Conservation (phyloP, 2,797 vertebrate species). For the Clarias pachynema region DNA sequence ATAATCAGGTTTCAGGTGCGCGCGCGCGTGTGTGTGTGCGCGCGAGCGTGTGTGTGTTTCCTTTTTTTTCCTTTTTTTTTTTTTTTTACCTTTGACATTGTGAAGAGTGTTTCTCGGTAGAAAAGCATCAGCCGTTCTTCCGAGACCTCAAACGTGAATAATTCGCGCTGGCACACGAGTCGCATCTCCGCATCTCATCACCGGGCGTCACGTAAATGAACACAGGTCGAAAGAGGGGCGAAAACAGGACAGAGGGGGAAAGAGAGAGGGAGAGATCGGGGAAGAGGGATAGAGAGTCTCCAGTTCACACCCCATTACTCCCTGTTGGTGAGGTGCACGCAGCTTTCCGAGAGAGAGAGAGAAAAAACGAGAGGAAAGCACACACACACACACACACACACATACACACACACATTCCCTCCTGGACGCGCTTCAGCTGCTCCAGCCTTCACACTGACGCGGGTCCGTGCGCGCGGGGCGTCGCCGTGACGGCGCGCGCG, state of each 20-base stretch:
- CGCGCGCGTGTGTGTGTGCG: not conserved
- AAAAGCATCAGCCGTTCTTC: constrained; percentile 10
- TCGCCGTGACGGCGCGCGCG: constrained; percentile 38
- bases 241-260: constrained; percentile 40
- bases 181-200: constrained; percentile 37
- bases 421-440: constrained; percentile 45
- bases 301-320: constrained; percentile 32
- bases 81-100: constrained; percentile 42
- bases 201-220: constrained; percentile 27
- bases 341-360: constrained; percentile 12
- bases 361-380: constrained; percentile 1
- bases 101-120: constrained; percentile 18
- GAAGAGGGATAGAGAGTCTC: not conserved
- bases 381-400: too few species aligned
- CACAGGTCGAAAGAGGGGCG: constrained; percentile 27
- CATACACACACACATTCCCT: constrained; percentile 31
- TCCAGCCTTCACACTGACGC: constrained; percentile 38
- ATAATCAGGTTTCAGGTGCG: constrained; percentile 30
- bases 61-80: not conserved
- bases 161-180: constrained; percentile 23
- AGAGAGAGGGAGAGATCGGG: constrained; percentile 36
- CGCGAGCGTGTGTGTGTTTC: not conserved
- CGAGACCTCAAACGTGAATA: constrained; percentile 21
- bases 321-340: constrained; percentile 19
- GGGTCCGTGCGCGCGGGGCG: constrained; percentile 20